Evolutionary conservation across 2,113 vertebrate genomes (phyloP), one percentile per base, ranked within the genome.

Genomic region (Corapipo altera): DNA sequence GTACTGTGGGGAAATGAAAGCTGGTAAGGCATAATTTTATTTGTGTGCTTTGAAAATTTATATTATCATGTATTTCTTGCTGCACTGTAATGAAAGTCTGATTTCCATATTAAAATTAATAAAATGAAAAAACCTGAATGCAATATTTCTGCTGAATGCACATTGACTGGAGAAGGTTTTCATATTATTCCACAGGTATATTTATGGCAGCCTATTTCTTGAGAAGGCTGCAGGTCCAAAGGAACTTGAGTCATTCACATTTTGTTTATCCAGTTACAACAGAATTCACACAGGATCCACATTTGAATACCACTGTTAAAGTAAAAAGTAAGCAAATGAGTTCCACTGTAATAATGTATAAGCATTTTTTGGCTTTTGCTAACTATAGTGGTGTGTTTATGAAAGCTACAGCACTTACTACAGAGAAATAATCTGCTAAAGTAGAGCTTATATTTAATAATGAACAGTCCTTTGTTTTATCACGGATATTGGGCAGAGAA

Each of bases 101-200:
- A 92, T 97, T 97, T 97, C 80, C 95, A 93, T 95, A 96, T 86
- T 93, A 93, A 95, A 94, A 96, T 96, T 97, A 96, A 97, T 97
- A 86, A 96, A 95, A 94, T 91, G 79, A 91, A 94, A 96, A 92
- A 81, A 88, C 15, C 84, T 19, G 67, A 95, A 84, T 72, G 35
- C 11, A 84, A 93, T 96, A 94, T 94, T 93, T 61, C 72, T 88
- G 43, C 59, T 97, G 88, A 95, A 96, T 96, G 43, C 93, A 86
- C 55, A 54, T 55, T 88, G 72, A 94, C 65, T 94, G 66, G 17
- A 74, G 35, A 88, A 83, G 32, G 24, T 67, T 96, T 89, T 86
- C 33, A 10, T 83, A 90, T 90, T 95, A 66, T 91, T 96, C 49
- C 51, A 59, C 43, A 59, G 61, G 35, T 79, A 61, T 95, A 92